Evolutionary conservation across 2,888 invertebrate species (phyloP).

Genomic region (Neuroscelio doddi): DNA sequence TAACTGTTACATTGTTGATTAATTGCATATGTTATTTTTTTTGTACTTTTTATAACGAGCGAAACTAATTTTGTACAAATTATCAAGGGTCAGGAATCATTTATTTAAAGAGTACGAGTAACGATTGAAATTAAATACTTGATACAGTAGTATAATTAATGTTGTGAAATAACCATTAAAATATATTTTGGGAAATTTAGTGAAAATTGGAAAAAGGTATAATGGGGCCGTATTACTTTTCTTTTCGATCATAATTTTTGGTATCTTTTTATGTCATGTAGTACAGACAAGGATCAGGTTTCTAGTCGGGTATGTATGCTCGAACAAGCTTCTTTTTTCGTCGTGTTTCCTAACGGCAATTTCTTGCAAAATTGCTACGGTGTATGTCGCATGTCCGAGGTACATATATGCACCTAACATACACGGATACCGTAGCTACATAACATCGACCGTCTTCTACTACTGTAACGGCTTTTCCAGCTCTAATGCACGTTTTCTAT

Average conservation of each 20-base stretch:
- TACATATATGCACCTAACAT: conserved; percentile 24
- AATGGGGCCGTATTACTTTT: no score
- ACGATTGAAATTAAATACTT: no score
- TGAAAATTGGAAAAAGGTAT: not conserved
- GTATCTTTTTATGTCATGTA: conserved; percentile 34
- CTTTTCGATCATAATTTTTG: conserved; percentile 37
- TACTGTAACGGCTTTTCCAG: conserved; percentile 29
- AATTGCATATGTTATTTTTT: no score
- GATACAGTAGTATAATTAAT: no score
- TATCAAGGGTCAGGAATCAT: no score
- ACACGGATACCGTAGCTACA: conserved; percentile 12
- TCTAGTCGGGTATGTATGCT: conserved; percentile 47
- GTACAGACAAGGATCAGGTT: conserved; percentile 49
- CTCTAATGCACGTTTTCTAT: conserved; percentile 58
- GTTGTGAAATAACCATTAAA: no score
- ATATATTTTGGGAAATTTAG: not conserved
- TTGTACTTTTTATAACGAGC: no score
- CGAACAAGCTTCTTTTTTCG: conserved; percentile 39
- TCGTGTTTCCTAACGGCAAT: conserved; percentile 51
- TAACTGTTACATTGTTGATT: no score
- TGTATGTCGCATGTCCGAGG: conserved; percentile 44
- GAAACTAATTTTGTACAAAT: no score
- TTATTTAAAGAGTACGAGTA: no score
- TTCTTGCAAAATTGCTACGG: conserved; percentile 51
- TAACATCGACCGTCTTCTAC: conserved; percentile 26